Percentiles rank a stretch among this genome's conserved stretches.
These are phyloP conservation scores for Rhynchonycteris naso DNA, from an alignment of 2,797 vertebrate genomes.

Conservation along the genomic window DNA sequence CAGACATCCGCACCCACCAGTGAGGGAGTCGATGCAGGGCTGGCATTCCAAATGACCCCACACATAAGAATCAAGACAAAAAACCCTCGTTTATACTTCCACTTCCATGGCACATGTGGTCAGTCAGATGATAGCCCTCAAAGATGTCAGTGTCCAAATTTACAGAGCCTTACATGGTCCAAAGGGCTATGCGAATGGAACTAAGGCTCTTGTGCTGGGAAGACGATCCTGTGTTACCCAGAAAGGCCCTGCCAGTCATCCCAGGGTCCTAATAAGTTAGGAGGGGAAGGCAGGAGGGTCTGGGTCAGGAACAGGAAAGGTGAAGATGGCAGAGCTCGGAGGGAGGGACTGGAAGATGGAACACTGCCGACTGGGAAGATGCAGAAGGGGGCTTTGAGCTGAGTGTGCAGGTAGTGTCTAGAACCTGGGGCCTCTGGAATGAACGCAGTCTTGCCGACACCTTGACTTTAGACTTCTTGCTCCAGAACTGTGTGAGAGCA, in stretches of 20 bases:
- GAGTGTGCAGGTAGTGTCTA: rapidly evolving
- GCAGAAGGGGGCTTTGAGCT: rapidly evolving
- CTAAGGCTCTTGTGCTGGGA: background rate
- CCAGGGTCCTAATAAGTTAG: background rate
- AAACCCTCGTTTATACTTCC: rapidly evolving
- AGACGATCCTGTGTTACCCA: rapidly evolving
- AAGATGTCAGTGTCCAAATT: rapidly evolving
- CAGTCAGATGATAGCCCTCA: rapidly evolving
- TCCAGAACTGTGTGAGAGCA: rapidly evolving
- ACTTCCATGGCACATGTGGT: rapidly evolving
- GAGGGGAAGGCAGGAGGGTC: background rate
- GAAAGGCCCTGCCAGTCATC: rapidly evolving
- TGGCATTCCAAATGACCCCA: background rate
- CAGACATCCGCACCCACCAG: background rate
- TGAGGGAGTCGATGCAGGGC: rapidly evolving
- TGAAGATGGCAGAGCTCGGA: rapidly evolving
- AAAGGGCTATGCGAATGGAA: too few species aligned
- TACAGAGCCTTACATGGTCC: background rate
- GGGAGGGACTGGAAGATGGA: background rate
- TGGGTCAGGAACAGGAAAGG: background rate
- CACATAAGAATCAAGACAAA: background rate
- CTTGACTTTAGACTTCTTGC: background rate
- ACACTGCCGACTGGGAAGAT: background rate
- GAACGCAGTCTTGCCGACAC: rapidly evolving
- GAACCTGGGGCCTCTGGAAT: background rate